phyloP scores from a whole-genome alignment of 2,797 vertebrate genomes.

The Enteromius thamalakanensis region DNA sequence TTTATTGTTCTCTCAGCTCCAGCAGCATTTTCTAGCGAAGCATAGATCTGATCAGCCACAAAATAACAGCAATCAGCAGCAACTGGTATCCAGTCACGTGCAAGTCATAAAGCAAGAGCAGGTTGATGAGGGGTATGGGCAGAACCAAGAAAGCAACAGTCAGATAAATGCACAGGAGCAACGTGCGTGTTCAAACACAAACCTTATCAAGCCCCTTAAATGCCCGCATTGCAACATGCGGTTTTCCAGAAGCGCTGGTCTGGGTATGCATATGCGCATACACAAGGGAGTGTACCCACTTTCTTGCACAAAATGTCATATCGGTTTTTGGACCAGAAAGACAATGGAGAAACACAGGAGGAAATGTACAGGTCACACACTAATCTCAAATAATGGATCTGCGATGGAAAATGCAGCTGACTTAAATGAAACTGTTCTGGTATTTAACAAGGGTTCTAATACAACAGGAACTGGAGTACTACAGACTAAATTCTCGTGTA shows the following conservation, averaged over 20 bases:
- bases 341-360: conserved; percentile 71
- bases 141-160: conserved; percentile 42
- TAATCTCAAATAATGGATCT: conserved; percentile 21
- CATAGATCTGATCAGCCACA: conserved; percentile 71
- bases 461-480: conserved; percentile 69
- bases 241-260: conserved; percentile 70
- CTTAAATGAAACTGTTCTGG: conserved; percentile 66
- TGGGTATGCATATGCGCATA: conserved; percentile 70
- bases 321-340: conserved; percentile 76
- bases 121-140: conserved; percentile 62
- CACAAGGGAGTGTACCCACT: conserved; percentile 65
- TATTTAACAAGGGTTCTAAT: conserved; percentile 68
- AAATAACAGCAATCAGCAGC: conserved; percentile 59
- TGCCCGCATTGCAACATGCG: conserved; percentile 70
- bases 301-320: conserved; percentile 72
- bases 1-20: conserved; percentile 81
- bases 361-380: conserved; percentile 69
- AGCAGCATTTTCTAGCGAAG: conserved; percentile 77
- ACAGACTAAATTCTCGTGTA: conserved; percentile 72
- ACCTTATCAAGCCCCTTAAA: conserved; percentile 55
- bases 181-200: conserved; percentile 20
- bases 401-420: conserved; percentile 47
- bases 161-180: conserved; percentile 49
- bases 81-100: conserved; percentile 68
- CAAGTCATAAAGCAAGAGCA: conserved; percentile 72